Percentiles rank a stretch among this genome's conserved stretches.
Conservation (phyloP, 2,797 vertebrate species). For the Antrozous pallidus region DNA sequence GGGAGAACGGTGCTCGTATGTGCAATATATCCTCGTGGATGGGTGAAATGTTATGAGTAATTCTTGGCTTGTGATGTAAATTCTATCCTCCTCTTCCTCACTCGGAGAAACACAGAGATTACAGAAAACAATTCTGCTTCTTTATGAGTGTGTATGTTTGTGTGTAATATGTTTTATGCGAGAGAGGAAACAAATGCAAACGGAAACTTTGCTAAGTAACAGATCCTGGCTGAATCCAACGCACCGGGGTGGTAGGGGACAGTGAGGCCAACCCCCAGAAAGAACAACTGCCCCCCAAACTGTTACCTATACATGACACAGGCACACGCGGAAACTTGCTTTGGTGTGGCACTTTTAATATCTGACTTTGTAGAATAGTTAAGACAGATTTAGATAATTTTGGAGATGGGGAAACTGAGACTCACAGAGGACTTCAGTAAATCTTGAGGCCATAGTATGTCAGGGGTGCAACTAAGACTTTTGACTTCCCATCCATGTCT, state of each 20-base stretch:
- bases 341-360: neutral
- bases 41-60: neutral
- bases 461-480: neutral
- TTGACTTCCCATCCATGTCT: neutral
- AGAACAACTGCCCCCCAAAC: neutral
- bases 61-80: neutral
- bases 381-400: neutral
- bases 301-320: neutral
- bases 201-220: neutral
- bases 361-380: neutral
- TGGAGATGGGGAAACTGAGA: neutral
- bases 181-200: neutral
- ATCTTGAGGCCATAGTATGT: neutral
- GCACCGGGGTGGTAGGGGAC: neutral
- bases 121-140: neutral
- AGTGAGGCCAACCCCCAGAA: neutral
- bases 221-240: neutral
- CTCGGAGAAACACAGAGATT: neutral
- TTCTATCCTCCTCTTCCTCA: neutral
- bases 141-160: neutral
- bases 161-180: neutral
- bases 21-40: neutral
- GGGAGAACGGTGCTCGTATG: neutral
- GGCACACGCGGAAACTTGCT: too few species aligned
- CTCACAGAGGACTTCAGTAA: neutral